Base-by-base conservation (phyloP, 37 sponge, comb jelly and placozoan genomes). In the Hexactinellida sp. region DNA sequence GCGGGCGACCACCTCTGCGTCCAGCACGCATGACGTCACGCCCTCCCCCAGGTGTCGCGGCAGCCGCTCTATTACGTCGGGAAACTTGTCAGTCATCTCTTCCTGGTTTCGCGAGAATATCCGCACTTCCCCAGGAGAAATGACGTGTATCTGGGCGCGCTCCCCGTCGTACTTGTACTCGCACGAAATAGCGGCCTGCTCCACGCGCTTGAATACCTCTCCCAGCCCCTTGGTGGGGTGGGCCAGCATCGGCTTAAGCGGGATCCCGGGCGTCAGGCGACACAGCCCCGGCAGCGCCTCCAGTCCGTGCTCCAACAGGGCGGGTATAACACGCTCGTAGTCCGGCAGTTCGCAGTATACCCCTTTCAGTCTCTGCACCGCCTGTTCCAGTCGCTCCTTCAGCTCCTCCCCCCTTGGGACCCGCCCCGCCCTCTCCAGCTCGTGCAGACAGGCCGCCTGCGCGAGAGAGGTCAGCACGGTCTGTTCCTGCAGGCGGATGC, bases 121-220 rank as follows among this genome's bases (percentile, higher is more conserved):
- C 0, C 83, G 54, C 0, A 90, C 85, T 39, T 88, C 88, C 34
- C 95, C 93, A 38, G 85, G 85, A 36, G 92, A 90, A 37, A 95
- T 38, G 16, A 96, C 87, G 76, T 96, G 97, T 38, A 96, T 96
- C 91, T 92, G 99, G 36, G 99, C 99, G 28, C 99, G 55, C 89
- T 98, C 99, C 30, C 99, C 99, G 63, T 98, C 99, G 63, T 98
- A 98, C 87, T 98, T 98, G 92, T 95, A 98, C 88, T 98, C 99
- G 37, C 96, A 95, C n/a, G 93, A 87, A 51, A 98, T 93, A 37
- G 85, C 87, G 30, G 89, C 89, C 54, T 86, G 85, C 39, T 98
- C 99, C 86, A 98, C 93, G 55, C 95, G 86, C 37, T 55, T 84
- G 38, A 91, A 25, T 85, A 98, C 93, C 85, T 98, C 99, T 37